Evolutionary conservation across 2,797 vertebrate species (phyloP).

Genomic region (Hypotaenidia philippensis): DNA sequence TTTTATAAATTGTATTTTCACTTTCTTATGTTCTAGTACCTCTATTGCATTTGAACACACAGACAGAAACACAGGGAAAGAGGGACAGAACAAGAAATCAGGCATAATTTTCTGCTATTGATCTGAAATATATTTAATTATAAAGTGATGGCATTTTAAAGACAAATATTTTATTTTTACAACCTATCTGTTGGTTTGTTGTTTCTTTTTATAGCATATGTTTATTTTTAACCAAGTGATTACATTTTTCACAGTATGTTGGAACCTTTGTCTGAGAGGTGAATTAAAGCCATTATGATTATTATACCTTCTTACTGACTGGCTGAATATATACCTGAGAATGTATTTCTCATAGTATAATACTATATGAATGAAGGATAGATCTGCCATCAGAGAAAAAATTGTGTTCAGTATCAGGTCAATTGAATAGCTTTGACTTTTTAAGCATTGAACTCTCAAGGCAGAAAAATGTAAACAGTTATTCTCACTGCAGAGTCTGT

Average conservation of each 20-base stretch:
- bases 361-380: neutral
- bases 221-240: neutral
- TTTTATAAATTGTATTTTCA: neutral
- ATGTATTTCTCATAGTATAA: neutral
- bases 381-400: neutral
- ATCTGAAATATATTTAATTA: neutral
- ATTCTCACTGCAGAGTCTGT: neutral
- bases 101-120: neutral
- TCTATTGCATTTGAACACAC: neutral
- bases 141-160: neutral
- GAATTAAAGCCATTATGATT: neutral
- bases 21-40: neutral
- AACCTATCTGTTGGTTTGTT: neutral
- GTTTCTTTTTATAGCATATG: neutral
- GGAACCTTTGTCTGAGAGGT: neutral
- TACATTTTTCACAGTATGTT: neutral
- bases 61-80: neutral
- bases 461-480: neutral
- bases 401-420: neutral
- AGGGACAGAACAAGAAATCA: neutral
- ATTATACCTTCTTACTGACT: neutral
- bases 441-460: neutral
- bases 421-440: neutral
- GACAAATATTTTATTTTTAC: neutral
- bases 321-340: neutral